These are phyloP conservation scores for Seriola dumerili DNA, from an alignment of 2,113 vertebrate genomes.

Conservation along the genomic window DNA sequence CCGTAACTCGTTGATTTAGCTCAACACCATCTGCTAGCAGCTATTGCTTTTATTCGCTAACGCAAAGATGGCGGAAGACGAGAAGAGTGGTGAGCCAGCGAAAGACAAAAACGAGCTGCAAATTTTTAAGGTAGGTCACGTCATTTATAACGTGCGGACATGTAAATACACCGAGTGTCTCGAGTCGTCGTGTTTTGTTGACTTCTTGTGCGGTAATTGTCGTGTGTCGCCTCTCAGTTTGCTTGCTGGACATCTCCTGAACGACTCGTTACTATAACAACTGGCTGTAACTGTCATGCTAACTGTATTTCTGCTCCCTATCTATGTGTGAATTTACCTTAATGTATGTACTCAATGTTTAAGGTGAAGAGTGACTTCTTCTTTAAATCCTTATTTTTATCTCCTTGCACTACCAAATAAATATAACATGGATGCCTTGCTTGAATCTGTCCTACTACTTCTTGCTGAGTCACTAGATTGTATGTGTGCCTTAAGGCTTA, in stretches of 20 bases:
- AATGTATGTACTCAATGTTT: not conserved
- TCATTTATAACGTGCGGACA: rapidly evolving
- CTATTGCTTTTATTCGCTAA: not conserved
- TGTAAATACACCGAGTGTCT: rapidly evolving
- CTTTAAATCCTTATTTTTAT: no score
- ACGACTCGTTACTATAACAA: conserved; percentile 76
- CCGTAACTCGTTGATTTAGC: not conserved
- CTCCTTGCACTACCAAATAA: no score
- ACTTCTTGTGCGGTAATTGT: not conserved
- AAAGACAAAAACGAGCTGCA: conserved; percentile 78
- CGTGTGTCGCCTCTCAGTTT: not conserved
- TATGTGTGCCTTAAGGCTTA: not conserved
- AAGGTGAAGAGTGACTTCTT: not conserved
- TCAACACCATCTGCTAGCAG: not conserved
- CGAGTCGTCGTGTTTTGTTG: not conserved
- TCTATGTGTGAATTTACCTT: no score
- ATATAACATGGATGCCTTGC: not conserved
- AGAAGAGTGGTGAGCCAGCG: conserved; percentile 68
- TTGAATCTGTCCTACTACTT: not conserved
- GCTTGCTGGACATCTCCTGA: not conserved
- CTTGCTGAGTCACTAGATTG: conserved; percentile 44
- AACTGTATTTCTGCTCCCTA: not conserved
- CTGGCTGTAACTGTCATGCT: conserved; percentile 35
- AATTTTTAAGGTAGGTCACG: conserved; percentile 72
- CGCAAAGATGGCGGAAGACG: conserved; percentile 84